Evolutionary conservation across 2,888 invertebrate species (phyloP).

Genomic region (Gymnosoma rotundatum): DNA sequence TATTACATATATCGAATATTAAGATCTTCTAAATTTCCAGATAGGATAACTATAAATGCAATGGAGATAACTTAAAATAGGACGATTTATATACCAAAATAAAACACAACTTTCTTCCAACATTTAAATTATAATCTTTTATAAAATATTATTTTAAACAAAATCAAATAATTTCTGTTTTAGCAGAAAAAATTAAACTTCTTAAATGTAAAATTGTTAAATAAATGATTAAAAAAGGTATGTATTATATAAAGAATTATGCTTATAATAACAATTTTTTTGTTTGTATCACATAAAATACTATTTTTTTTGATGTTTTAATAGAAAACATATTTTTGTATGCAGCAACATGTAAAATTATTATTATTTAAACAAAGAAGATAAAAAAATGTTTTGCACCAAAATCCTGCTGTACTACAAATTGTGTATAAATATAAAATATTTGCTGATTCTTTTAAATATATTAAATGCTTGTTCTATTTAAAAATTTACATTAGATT

Average conservation of each 20-base stretch:
- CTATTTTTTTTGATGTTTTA: constrained; percentile 43
- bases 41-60: too few relatives aligned
- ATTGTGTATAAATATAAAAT: constrained; percentile 20
- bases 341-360: constrained; percentile 12
- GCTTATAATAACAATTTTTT: constrained; percentile 45
- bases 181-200: constrained; percentile 61
- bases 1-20: too few relatives aligned
- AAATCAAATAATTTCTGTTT: constrained; percentile 42
- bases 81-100: neutral
- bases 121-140: constrained; percentile 23
- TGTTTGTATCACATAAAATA: constrained; percentile 66
- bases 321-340: constrained; percentile 14
- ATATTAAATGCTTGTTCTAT: constrained; percentile 6
- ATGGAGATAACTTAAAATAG: too few relatives aligned
- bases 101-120: constrained; percentile 26
- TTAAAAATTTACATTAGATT: constrained; percentile 17
- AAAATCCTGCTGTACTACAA: constrained; percentile 6
- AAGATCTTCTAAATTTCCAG: too few relatives aligned
- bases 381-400: neutral
- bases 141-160: constrained; percentile 40
- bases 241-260: neutral
- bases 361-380: neutral
- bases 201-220: constrained; percentile 9
- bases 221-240: neutral
- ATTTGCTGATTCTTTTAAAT: constrained; percentile 16